These are phyloP conservation scores for Holothuria glaberrima DNA, from an alignment of 35 echinoderm and acorn worm genomes.

Conservation along the genomic window DNA sequence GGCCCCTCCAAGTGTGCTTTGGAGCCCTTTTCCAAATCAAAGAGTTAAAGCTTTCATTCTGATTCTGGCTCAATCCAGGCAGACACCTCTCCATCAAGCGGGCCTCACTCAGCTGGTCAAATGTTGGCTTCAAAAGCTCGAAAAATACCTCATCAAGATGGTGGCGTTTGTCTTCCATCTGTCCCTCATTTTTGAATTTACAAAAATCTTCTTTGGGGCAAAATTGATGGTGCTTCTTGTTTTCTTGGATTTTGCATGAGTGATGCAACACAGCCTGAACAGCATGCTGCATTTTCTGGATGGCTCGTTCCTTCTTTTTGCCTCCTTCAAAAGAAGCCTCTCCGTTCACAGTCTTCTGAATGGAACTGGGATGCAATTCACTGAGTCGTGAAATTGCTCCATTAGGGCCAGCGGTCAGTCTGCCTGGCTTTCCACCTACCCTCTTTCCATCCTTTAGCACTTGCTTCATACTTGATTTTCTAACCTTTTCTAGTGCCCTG, in stretches of 20 bases:
- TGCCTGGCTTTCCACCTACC: slow-evolving; percentile 8
- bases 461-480: background rate
- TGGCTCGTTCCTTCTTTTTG: background rate
- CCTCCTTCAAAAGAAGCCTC: background rate
- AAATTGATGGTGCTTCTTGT: background rate
- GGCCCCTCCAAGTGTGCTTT: slow-evolving; percentile 13
- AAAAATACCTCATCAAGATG: no score
- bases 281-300: background rate
- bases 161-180: background rate
- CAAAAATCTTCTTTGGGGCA: background rate
- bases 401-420: background rate
- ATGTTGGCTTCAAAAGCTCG: background rate
- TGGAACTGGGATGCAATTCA: background rate
- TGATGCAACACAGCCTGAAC: slow-evolving; percentile 2
- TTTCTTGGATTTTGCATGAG: background rate
- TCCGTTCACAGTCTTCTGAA: background rate
- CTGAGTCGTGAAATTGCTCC: background rate
- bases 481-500: background rate
- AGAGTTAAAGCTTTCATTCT: slow-evolving; percentile 22
- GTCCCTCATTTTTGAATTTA: background rate
- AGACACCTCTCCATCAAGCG: background rate
- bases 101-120: slow-evolving; percentile 7
- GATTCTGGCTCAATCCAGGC: background rate
- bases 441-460: slow-evolving; percentile 9
- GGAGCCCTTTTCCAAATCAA: slow-evolving; percentile 21